Conservation (phyloP, 2,888 invertebrate species). For the Orthonevra nobilis region DNA sequence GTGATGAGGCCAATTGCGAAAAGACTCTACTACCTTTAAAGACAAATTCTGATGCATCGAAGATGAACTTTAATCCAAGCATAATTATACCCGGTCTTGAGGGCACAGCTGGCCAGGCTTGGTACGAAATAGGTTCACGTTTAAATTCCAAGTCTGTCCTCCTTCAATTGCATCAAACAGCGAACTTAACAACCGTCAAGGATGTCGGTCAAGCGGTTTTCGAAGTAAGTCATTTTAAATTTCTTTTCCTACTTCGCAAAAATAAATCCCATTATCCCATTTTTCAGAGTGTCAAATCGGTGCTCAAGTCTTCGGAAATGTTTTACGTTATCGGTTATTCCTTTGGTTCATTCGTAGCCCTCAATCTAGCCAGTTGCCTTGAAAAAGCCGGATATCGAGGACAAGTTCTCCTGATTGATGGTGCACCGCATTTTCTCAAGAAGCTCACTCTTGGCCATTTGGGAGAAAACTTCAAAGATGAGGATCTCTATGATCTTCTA, state of each 20-base stretch:
- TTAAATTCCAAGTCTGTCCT: slow-evolving; percentile 74
- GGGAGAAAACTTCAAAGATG: slow-evolving; percentile 74
- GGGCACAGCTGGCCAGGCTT: slow-evolving; percentile 82
- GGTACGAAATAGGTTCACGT: slow-evolving; percentile 76
- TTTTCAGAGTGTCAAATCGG: slow-evolving; percentile 84
- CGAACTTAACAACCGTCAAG: slow-evolving; percentile 72
- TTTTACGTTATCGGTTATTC: slow-evolving; percentile 94
- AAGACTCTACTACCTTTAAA: slow-evolving; percentile 82
- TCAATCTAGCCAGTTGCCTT: slow-evolving; percentile 88
- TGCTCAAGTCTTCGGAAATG: slow-evolving; percentile 82
- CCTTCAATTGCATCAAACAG: slow-evolving; percentile 76
- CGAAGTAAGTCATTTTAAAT: slow-evolving; percentile 72
- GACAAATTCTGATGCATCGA: slow-evolving; percentile 76
- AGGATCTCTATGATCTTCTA: slow-evolving; percentile 76
- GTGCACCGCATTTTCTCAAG: slow-evolving; percentile 87
- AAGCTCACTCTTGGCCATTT: slow-evolving; percentile 77
- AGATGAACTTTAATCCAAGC: slow-evolving; percentile 72
- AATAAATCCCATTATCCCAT: too few relatives aligned
- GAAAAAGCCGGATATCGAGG: slow-evolving; percentile 85
- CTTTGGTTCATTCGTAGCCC: slow-evolving; percentile 88
- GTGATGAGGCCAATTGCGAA: slow-evolving; percentile 82
- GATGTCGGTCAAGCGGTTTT: slow-evolving; percentile 74
- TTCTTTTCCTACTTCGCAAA: too few relatives aligned
- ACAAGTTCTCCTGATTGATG: slow-evolving; percentile 88
- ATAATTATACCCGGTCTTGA: slow-evolving; percentile 86